Conservation (phyloP, 2,797 vertebrate species). For the Sebastes iracundus region DNA sequence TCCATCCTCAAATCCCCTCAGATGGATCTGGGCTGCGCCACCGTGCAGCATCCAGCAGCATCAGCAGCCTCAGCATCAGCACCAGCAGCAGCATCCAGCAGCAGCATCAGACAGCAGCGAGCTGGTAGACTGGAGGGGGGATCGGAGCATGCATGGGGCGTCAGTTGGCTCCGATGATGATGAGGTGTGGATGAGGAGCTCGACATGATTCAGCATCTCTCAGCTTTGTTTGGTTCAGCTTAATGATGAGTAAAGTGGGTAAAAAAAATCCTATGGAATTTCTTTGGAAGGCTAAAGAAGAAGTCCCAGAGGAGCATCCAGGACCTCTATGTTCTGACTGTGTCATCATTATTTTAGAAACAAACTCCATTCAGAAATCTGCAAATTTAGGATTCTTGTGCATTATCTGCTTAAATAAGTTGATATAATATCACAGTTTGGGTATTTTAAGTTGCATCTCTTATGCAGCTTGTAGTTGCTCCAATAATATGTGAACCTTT, state of each 20-base stretch:
- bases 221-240: background rate
- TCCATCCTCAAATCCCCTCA: slow-evolving; percentile 46
- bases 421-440: background rate
- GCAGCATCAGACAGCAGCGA: slow-evolving; percentile 40
- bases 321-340: background rate
- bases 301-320: background rate
- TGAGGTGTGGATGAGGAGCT: background rate
- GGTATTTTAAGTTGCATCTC: background rate
- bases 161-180: slow-evolving; percentile 21
- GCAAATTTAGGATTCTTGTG: background rate
- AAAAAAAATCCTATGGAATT: background rate
- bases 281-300: background rate
- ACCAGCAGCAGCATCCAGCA: slow-evolving; percentile 34
- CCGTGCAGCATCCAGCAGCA: slow-evolving; percentile 57
- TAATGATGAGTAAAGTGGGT: background rate
- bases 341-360: background rate
- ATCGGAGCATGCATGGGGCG: slow-evolving; percentile 23
- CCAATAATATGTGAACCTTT: background rate
- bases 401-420: background rate
- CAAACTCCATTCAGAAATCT: background rate
- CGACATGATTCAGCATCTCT: slow-evolving; percentile 17
- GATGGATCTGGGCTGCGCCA: slow-evolving; percentile 60
- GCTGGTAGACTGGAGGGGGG: background rate
- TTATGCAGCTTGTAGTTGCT: background rate
- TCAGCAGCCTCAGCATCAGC: slow-evolving; percentile 4